Base-by-base conservation (phyloP, 2,797 vertebrate species). In the Thalassophryne amazonica region DNA sequence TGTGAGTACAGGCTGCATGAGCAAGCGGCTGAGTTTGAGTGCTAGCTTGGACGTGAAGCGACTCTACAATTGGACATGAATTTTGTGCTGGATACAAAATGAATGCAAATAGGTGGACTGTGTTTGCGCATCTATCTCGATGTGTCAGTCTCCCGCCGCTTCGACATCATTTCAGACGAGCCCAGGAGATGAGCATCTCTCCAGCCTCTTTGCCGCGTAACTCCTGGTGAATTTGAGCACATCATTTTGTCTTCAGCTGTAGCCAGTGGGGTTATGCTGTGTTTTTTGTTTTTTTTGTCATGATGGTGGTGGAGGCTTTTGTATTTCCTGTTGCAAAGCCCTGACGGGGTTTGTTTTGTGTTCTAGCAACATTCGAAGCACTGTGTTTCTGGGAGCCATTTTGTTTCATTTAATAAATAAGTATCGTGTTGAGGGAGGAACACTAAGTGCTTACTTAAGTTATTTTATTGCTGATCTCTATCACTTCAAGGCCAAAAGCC, bases 11-110 rank as follows among this genome's bases (percentile, higher is more conserved):
- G 53, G 14, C 78, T 67, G 86, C 83, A 85, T 85, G 79, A 84
- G 72, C 79, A 89, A 89, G 86, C 68, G 81, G 76, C 78, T 83
- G 78, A 63, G 71, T 85, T 69, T 71, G 80, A 87, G 84, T 78
- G 86, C 77, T 76, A 76, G 77, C 75, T 73, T 59, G 68, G 63
- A 86, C 77, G 84, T 87, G 86, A 73, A 80, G 22, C 11, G 75
- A 81, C 72, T 85, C 65, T 64, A 76, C 81, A 86, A 86, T 60
- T 73, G 76, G 67, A 76, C 71, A 67, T 65, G 82, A 81, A 73
- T 80, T 80, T 73, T 19, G 32, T 51, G 68, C 71, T 64, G 64
- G 71, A 85, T 81, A 84, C 62, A 73, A 80, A 84, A 74, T 58
- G 69, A 84, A 86, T 85, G 79, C 67, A 81, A 80, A 85, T 60